Evolutionary conservation across 2,797 vertebrate genomes (phyloP).

Genomic region (Cossypha dichroa): DNA sequence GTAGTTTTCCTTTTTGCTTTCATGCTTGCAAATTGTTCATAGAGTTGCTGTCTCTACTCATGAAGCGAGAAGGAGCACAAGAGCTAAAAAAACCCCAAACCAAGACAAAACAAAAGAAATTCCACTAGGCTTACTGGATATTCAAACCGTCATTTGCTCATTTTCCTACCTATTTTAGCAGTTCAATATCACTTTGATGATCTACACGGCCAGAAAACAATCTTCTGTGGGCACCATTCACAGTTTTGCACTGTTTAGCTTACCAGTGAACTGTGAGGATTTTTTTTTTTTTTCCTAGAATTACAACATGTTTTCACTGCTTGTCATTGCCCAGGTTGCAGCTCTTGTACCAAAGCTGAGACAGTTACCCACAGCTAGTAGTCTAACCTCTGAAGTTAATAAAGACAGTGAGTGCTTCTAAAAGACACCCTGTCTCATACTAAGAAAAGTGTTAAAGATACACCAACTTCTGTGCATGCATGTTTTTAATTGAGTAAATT

Average conservation of each 20-base stretch:
- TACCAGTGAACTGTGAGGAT: not conserved
- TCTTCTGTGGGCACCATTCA: not conserved
- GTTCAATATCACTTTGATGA: not conserved
- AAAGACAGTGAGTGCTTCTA: not conserved
- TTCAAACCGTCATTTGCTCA: not conserved
- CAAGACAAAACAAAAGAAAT: not conserved
- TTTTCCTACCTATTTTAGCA: not conserved
- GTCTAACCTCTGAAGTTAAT: not conserved
- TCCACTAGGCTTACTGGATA: not conserved
- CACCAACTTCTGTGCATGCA: not conserved
- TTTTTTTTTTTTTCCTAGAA: no score
- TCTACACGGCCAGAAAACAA: not conserved
- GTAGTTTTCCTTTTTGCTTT: not conserved
- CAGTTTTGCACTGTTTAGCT: not conserved
- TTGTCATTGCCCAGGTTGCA: not conserved
- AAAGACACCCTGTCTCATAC: not conserved
- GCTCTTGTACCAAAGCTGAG: not conserved
- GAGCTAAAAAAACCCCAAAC: not conserved
- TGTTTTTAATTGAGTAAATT: not conserved
- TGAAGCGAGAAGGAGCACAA: not conserved
- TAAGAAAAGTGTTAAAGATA: not conserved
- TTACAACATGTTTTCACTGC: no score
- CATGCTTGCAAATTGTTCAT: rapidly evolving
- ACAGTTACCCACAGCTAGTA: not conserved
- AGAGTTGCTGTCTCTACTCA: not conserved